Percentiles rank a stretch among this genome's conserved stretches.
These are phyloP conservation scores for Actinopyga echinites DNA, from an alignment of 53 echinoderm and acorn worm species.

Conservation along the genomic window DNA sequence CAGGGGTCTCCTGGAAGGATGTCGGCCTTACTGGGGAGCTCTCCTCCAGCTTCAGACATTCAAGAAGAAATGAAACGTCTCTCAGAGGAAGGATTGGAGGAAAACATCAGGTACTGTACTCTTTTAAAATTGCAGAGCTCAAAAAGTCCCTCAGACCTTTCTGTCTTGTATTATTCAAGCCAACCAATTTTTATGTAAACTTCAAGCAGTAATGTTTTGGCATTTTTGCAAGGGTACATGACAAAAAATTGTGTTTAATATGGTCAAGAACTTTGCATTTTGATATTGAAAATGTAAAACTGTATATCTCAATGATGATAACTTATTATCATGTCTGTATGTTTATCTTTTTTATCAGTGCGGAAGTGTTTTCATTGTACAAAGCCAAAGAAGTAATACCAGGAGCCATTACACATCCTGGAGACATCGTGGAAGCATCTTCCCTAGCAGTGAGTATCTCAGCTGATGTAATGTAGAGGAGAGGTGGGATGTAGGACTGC, in stretches of 20 bases:
- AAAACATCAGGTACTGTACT: slow-evolving; percentile 53
- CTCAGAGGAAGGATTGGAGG: slow-evolving; percentile 65
- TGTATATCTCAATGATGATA: too few relatives aligned
- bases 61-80: slow-evolving; percentile 55
- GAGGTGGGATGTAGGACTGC: too few relatives aligned
- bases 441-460: slow-evolving; percentile 83
- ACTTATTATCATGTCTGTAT: too few relatives aligned
- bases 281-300: too few relatives aligned
- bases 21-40: background rate
- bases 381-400: slow-evolving; percentile 64
- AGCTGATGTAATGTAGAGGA: too few relatives aligned
- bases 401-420: slow-evolving; percentile 76
- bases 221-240: background rate
- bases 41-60: background rate
- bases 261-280: too few relatives aligned
- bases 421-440: slow-evolving; percentile 87
- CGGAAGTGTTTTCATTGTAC: slow-evolving; percentile 83
- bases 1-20: background rate
- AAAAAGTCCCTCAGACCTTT: background rate
- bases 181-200: background rate
- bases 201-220: background rate
- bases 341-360: slow-evolving; percentile 44
- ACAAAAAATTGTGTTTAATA: background rate
- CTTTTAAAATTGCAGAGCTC: background rate
- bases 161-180: background rate